phyloP scores from a whole-genome alignment of 2,888 invertebrate genomes.

The Euspilapteryx auroguttella region DNA sequence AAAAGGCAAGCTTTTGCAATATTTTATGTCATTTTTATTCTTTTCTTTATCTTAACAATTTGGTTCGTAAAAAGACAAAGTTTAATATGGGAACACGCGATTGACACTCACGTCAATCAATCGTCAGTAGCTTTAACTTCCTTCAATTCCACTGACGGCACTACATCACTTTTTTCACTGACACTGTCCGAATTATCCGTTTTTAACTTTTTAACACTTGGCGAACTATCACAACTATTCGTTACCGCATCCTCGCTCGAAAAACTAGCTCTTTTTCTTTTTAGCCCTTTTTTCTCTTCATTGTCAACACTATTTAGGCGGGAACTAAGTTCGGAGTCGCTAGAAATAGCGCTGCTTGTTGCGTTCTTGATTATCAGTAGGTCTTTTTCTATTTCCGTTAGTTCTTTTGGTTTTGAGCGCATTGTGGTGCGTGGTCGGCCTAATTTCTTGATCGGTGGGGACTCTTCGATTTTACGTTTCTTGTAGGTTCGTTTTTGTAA shows the following conservation, averaged over 20 bases:
- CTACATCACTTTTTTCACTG: too few relatives aligned
- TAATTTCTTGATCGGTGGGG: constrained; percentile 20
- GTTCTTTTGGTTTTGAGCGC: constrained; percentile 22
- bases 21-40: too few relatives aligned
- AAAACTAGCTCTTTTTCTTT: constrained; percentile 23
- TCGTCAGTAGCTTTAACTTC: too few relatives aligned
- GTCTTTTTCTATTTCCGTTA: constrained; percentile 47
- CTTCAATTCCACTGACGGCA: too few relatives aligned
- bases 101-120: too few relatives aligned
- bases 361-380: constrained; percentile 41
- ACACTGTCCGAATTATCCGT: too few relatives aligned
- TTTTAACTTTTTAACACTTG: constrained; percentile 13
- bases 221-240: constrained; percentile 7
- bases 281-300: constrained; percentile 12
- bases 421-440: constrained; percentile 10
- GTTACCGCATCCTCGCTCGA: constrained; percentile 18
- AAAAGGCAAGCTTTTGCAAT: too few relatives aligned
- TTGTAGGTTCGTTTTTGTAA: constrained; percentile 28
- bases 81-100: too few relatives aligned
- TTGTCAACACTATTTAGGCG: constrained; percentile 18
- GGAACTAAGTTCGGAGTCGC: constrained; percentile 24
- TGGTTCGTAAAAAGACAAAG: too few relatives aligned
- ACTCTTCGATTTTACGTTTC: constrained; percentile 30
- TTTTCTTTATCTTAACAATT: too few relatives aligned
- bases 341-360: constrained; percentile 22